Base-by-base conservation (phyloP, 2,888 invertebrate genomes). In the Hydriomena furcata region DNA sequence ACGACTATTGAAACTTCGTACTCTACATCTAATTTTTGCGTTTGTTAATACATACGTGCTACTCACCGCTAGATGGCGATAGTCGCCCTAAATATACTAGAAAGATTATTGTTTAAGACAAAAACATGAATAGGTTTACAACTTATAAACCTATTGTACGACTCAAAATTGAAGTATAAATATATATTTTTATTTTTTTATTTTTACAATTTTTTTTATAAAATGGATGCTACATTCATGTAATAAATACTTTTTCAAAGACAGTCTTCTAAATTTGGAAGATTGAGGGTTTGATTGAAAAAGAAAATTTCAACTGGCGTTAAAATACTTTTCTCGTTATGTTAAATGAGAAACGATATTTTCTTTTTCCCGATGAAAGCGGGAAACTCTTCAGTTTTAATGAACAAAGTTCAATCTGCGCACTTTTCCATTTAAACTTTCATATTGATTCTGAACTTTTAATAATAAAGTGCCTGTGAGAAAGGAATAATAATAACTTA, bases 371-470 rank as follows among this genome's bases (percentile, higher is more conserved):
- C 68, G 69, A 63, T 60, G 66, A 61, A 58, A 65, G 65, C 65
- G 66, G 62, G 58, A 73, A 75, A 76, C 76, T 81, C 77, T 70
- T 71, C 79, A 76, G 75, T 80, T 84, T 80, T 86, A 86, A 84
- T 84, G 83, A 85, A 84, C 76, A 79, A 84, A 85, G 81, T 85
- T 84, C 71, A 71, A 61, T 68, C 70, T 67, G 64, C 70, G 65
- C 73, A 81, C 78, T 84, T 84, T 85, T 84, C 82, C 84, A 83
- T 86, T 86, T 82, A 81, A 84, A 84, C 71, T 84, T 85, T 69
- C 71, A 68, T 77, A 77, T 82, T 79, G 79, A 78, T 79, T 79
- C 69, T 66, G 64, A 81, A 84, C 70, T 81, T 82, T 70, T 76
- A 68, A 68, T 76, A 74, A 76, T 72, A 79, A 76, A 71, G 70